Evolutionary conservation across 1,140 invertebrate species (phyloP).

Genomic region (Drosophila sechellia): DNA sequence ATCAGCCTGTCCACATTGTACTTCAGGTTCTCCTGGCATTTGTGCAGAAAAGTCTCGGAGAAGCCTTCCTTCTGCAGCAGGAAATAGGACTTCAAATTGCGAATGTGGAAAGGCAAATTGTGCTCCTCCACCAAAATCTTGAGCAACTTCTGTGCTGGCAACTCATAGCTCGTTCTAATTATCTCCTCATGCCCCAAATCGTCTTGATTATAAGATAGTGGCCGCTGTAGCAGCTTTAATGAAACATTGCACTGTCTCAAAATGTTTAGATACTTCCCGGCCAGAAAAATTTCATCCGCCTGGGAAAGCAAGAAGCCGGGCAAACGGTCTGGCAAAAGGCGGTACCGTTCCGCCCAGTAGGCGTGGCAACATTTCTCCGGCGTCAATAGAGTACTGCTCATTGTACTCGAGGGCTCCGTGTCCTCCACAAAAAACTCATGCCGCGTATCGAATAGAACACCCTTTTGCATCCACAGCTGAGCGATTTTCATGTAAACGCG

Average conservation of each 20-base stretch:
- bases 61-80: constrained; percentile 43
- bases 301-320: constrained; percentile 43
- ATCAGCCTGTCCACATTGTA: constrained; percentile 32
- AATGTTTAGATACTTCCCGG: constrained; percentile 68
- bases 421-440: constrained; percentile 66
- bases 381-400: constrained; percentile 54
- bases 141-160: constrained; percentile 55
- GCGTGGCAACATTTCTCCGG: constrained; percentile 57
- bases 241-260: constrained; percentile 60
- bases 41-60: constrained; percentile 20
- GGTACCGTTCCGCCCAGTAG: constrained; percentile 57
- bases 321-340: constrained; percentile 29
- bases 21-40: constrained; percentile 19
- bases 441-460: constrained; percentile 48
- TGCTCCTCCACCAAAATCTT: constrained; percentile 32
- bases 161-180: constrained; percentile 46
- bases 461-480: constrained; percentile 68
- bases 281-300: constrained; percentile 36
- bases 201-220: constrained; percentile 30
- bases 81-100: constrained; percentile 42
- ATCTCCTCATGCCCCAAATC: constrained; percentile 21
- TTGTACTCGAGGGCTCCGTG: constrained; percentile 19
- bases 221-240: constrained; percentile 45
- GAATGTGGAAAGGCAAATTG: constrained; percentile 37
- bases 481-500: constrained; percentile 70